A percentile compares a stretch with the other conserved stretches of the same genome.
These are phyloP conservation scores for Caenorhabditis sp. DNA, from an alignment of 2,888 invertebrate species.

Conservation along the genomic window DNA sequence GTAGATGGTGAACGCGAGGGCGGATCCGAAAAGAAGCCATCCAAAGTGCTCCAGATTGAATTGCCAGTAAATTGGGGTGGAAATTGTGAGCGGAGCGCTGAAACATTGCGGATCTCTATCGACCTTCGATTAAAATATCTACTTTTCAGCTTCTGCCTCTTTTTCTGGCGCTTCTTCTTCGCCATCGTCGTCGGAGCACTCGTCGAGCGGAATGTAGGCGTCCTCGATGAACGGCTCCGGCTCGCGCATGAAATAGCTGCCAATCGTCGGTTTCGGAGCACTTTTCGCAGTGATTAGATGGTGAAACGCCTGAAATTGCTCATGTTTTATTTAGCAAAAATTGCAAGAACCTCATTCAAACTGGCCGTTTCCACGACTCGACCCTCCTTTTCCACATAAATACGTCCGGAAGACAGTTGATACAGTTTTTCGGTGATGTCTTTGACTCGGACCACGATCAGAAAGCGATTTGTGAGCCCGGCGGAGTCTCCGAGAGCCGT, in stretches of 20 bases:
- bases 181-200: not conserved
- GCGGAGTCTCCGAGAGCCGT: not conserved
- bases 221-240: not conserved
- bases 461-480: slow-evolving; percentile 20
- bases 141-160: not conserved
- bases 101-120: too few relatives aligned
- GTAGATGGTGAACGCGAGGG: slow-evolving; percentile 3
- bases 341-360: slow-evolving; percentile 34
- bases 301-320: too few relatives aligned
- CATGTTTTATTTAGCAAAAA: too few relatives aligned
- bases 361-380: slow-evolving; percentile 30
- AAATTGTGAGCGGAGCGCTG: too few relatives aligned
- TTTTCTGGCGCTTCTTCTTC: not conserved
- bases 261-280: not conserved
- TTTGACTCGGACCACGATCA: slow-evolving; percentile 54
- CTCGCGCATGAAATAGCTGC: not conserved
- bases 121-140: not conserved
- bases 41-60: slow-evolving; percentile 17
- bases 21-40: slow-evolving; percentile 16
- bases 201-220: not conserved
- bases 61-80: too few relatives aligned
- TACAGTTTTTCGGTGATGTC: slow-evolving; percentile 45
- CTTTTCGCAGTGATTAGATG: not conserved
- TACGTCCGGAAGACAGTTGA: slow-evolving; percentile 52
- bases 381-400: slow-evolving; percentile 46